phyloP scores from a whole-genome alignment of 2,797 vertebrate genomes.

The Cichlasoma orientale region DNA sequence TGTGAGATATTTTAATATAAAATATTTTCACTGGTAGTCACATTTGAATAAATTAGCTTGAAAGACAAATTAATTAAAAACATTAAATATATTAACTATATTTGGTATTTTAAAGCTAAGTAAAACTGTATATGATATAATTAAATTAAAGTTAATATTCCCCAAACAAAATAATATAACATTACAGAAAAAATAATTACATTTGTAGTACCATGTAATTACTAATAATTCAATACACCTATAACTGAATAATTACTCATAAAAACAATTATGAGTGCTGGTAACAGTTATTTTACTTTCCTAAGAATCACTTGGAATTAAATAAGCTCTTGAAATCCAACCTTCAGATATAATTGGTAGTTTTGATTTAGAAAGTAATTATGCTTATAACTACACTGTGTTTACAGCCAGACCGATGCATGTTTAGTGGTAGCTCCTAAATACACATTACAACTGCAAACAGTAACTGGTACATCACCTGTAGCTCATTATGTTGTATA shows the following conservation, averaged over 20 bases:
- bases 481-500: neutral
- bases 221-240: neutral
- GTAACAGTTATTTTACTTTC: neutral
- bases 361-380: neutral
- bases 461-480: neutral
- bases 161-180: neutral
- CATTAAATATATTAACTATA: neutral
- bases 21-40: neutral
- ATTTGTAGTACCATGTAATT: neutral
- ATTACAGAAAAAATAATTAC: neutral
- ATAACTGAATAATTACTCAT: neutral
- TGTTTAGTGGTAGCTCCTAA: neutral
- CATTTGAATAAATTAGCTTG: neutral
- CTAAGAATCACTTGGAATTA: neutral
- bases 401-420: neutral
- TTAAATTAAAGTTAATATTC: neutral
- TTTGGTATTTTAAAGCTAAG: neutral
- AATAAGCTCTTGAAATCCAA: neutral
- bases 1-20: neutral
- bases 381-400: accelerated
- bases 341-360: neutral
- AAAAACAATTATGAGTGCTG: neutral
- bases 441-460: neutral
- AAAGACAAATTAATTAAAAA: neutral
- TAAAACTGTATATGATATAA: neutral